These are phyloP conservation scores for Coecobrya sp. DNA, from an alignment of 2,888 invertebrate species.

Conservation along the genomic window DNA sequence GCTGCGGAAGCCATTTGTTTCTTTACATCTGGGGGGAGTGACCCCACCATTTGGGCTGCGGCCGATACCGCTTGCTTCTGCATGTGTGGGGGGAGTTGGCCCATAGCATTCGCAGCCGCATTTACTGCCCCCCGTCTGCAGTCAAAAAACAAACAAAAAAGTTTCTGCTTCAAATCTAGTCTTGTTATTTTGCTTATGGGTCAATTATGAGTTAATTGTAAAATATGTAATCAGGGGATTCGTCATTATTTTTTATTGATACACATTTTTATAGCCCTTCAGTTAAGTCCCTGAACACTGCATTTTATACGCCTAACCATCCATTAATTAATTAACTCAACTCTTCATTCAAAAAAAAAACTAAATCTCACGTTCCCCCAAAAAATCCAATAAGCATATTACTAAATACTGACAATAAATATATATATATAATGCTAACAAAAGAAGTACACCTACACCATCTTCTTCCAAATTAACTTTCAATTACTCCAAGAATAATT, in stretches of 20 bases:
- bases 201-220: neutral
- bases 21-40: conserved; percentile 86
- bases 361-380: neutral
- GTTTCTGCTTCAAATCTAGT: conserved; percentile 72
- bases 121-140: conserved; percentile 86
- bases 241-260: neutral
- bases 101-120: conserved; percentile 85
- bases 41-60: conserved; percentile 85
- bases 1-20: conserved; percentile 86
- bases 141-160: conserved; percentile 80
- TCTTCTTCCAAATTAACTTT: neutral
- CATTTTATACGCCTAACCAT: no score
- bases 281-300: no score
- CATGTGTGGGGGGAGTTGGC: conserved; percentile 86
- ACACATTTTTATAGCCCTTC: no score
- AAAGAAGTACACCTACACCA: neutral
- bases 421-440: neutral
- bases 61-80: conserved; percentile 86
- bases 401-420: neutral
- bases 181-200: conserved; percentile 37
- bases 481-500: neutral
- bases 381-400: neutral
- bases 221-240: conserved; percentile 21
- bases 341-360: neutral
- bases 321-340: no score